phyloP scores from a whole-genome alignment of 2,113 vertebrate species.

The Scatophagus argus region DNA sequence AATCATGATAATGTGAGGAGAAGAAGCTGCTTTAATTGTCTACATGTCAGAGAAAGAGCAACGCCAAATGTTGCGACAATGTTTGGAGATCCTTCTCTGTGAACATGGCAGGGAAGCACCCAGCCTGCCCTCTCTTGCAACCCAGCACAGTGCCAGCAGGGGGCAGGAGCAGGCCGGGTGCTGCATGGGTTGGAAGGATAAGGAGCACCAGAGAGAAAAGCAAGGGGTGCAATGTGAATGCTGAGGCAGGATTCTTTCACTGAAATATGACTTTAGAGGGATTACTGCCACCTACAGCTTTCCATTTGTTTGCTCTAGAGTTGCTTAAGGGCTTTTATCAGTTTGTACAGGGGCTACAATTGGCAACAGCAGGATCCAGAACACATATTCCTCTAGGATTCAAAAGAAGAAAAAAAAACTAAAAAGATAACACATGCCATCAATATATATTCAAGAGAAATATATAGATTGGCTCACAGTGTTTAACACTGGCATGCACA shows the following conservation, averaged over 20 bases:
- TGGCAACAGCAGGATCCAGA: conserved; percentile 81
- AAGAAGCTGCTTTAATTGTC: background rate
- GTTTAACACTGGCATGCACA: conserved; percentile 63
- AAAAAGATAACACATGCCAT: conserved; percentile 30
- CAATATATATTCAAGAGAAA: conserved; percentile 54
- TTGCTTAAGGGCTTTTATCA: background rate
- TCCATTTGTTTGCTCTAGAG: background rate
- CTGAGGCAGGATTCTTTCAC: conserved; percentile 27
- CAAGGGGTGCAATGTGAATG: conserved; percentile 58
- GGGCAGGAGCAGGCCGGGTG: conserved; percentile 72
- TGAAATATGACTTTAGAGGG: conserved; percentile 7
- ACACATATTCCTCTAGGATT: conserved; percentile 58
- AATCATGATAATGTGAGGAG: background rate
- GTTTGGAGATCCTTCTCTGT: conserved; percentile 72
- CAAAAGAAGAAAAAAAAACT: background rate
- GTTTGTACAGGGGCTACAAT: background rate
- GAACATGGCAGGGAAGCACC: conserved; percentile 74
- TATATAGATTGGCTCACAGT: conserved; percentile 50
- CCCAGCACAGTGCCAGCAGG: conserved; percentile 67
- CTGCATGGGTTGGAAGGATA: conserved; percentile 88
- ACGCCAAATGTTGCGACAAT: conserved; percentile 56
- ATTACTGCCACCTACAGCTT: conserved; percentile 9
- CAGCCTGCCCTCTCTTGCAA: conserved; percentile 70
- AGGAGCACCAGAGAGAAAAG: conserved; percentile 74
- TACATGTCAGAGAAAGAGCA: conserved; percentile 17